Evolutionary conservation across 2,888 invertebrate genomes (phyloP).

Genomic region (Prionchulus punctatus): DNA sequence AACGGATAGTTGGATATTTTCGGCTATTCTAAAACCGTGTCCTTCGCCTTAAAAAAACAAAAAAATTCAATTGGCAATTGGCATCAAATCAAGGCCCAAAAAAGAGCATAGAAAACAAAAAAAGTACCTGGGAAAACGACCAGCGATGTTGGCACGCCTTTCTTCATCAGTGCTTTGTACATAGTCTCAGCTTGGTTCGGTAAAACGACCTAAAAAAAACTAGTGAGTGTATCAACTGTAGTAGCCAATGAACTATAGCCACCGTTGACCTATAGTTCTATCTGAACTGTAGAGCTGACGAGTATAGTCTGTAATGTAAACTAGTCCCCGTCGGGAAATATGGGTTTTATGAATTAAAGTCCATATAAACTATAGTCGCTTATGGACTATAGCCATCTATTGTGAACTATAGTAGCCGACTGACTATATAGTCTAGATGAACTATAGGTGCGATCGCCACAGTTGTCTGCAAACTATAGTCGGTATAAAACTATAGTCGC

Average conservation of each 20-base stretch:
- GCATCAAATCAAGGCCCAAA: no score
- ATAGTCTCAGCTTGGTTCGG: slow-evolving; percentile 34
- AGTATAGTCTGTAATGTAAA: no score
- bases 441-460: no score
- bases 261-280: no score
- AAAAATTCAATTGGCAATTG: neutral
- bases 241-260: neutral
- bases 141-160: slow-evolving; percentile 32
- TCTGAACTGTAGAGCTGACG: no score
- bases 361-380: no score
- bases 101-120: neutral
- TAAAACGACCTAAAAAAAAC: slow-evolving; percentile 30
- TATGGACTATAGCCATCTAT: no score
- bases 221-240: neutral
- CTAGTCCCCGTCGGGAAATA: no score
- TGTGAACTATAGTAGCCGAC: neutral
- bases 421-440: no score
- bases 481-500: no score
- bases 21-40: slow-evolving; percentile 36
- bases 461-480: no score
- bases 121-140: slow-evolving; percentile 34
- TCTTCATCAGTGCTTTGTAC: slow-evolving; percentile 33
- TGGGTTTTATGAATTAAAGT: no score
- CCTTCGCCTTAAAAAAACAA: slow-evolving; percentile 32
- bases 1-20: slow-evolving; percentile 33